Evolutionary conservation across 2,113 vertebrate species (phyloP), one percentile per base, ranked within the genome.

Genomic region (Brachypteracias leptosomus): DNA sequence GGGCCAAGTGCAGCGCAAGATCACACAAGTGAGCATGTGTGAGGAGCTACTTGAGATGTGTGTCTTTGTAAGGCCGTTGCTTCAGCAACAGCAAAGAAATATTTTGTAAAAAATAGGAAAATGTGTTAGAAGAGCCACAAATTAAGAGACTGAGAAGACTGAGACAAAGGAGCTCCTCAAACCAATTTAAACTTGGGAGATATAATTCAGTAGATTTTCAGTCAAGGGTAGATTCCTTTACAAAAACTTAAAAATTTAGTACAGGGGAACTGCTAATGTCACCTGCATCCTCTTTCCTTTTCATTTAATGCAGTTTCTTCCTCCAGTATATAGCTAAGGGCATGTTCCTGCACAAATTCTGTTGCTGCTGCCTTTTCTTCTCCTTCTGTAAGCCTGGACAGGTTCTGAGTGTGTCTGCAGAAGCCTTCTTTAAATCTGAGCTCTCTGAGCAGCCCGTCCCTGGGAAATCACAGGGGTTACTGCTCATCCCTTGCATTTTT

Each of bases 391-490:
- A 94, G 77, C 77, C 66, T 1, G 5, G 66, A 58, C 35, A 36
- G 90, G 42, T 75, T 88, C 78, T 63, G 82, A 91, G 66, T 25
- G 59, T n/a, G 59, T 77, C 91, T 95, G 91, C 79, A 94, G 95
- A 95, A 90, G 85, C 75, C 57, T 90, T 90, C 93, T 95, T 94
- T 92, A 91, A 95, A 97, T 88, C 63, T 29, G 75, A 88, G 93
- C 85, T 91, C 78, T 96, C 52, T 90, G 91, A 94, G 94, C 66
- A 88, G 85, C 72, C 88, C 7, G 5, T 95, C 72, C 88, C 82
- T 40, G 3, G 83, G 91, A 96, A 95, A 93, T 95, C 93, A 88
- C 91, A 90, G 92, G 76, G 82, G 95, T 94, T 96, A 95, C 95
- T 0, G 33, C 91, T 97, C 94, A 91, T 88, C 95, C 82, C 88